Evolutionary conservation across 2,113 vertebrate genomes (phyloP).

Genomic region (Chaenocephalus aceratus): DNA sequence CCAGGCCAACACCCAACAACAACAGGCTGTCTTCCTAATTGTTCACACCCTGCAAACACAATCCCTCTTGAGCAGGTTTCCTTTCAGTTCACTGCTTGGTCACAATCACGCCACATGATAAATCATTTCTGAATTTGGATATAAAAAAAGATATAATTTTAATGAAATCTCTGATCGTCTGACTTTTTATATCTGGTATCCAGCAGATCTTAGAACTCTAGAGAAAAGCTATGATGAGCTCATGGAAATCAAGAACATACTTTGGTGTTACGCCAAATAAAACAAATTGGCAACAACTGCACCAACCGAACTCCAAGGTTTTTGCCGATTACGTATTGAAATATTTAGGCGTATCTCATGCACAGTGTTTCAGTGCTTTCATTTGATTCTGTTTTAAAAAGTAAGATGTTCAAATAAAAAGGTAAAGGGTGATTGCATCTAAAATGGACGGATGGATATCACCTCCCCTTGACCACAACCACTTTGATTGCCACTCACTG

Average conservation of each 20-base stretch:
- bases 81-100: conserved; percentile 2
- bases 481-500: conserved; percentile 24
- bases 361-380: neutral
- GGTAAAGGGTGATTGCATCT: conserved; percentile 32
- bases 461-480: neutral
- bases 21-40: conserved; percentile 13
- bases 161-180: conserved; percentile 26
- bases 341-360: neutral
- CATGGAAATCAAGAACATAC: conserved; percentile 51
- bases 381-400: conserved; percentile 23
- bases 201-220: conserved; percentile 22
- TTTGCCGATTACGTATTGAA: neutral
- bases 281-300: conserved; percentile 22
- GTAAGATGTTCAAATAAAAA: conserved; percentile 15
- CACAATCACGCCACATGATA: conserved; percentile 19
- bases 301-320: conserved; percentile 2
- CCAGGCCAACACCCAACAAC: conserved; percentile 16
- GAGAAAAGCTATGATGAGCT: conserved; percentile 44
- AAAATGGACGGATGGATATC: conserved; percentile 19
- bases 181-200: conserved; percentile 27
- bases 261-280: conserved; percentile 25
- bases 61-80: neutral
- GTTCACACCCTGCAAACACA: conserved; percentile 10
- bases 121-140: conserved; percentile 11
- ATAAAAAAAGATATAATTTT: neutral